Evolutionary conservation across 2,113 vertebrate species (phyloP), one percentile per base, ranked within the genome.

Genomic region (Gadus chalcogrammus): DNA sequence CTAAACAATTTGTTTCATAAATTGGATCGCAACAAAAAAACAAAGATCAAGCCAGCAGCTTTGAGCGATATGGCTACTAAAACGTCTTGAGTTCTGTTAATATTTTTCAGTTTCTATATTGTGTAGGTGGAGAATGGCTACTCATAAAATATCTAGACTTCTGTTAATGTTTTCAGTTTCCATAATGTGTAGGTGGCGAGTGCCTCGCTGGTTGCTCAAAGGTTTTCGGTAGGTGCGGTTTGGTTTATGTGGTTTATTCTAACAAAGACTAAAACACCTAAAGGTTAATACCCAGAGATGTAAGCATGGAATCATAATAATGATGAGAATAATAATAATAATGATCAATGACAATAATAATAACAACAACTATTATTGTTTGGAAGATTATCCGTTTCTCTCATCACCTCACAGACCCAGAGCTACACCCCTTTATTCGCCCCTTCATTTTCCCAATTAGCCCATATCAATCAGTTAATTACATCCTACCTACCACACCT

Each of bases 51-150:
- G 5, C 24, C 9, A 38, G 15, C 63, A 18, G 12, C 63, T 38
- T 9, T 38, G 31, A 38, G n/a, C 3, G 15, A n/a, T 55, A 28
- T 84, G 18, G 64, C 13, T 63, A 48, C 12, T 48, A 69, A 20
- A 58, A 3, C 22, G 55, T 28, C 17, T 6, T 55, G 80, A 75
- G 20, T 52, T 22, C 0, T 80, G 52, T 69, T 85, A 73, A 85
- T 87, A 76, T 90, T 81, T 87, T 88, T 61, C 84, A 90, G 87
- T 88, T 79, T 88, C 55, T 85, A 13, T 88, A 74, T 83, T 79
- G 61, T 84, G 65, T 80, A 88, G 88, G 84, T 85, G 77, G 69
- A 1, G 73, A 48, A 28, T 84, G 20, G 64, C 13, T 63, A 5
- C 31, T 35, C 31, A 35, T 35, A 35, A 35, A 5, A 35, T 22